Conservation (phyloP, 2,113 vertebrate genomes). For the Laticauda colubrina region DNA sequence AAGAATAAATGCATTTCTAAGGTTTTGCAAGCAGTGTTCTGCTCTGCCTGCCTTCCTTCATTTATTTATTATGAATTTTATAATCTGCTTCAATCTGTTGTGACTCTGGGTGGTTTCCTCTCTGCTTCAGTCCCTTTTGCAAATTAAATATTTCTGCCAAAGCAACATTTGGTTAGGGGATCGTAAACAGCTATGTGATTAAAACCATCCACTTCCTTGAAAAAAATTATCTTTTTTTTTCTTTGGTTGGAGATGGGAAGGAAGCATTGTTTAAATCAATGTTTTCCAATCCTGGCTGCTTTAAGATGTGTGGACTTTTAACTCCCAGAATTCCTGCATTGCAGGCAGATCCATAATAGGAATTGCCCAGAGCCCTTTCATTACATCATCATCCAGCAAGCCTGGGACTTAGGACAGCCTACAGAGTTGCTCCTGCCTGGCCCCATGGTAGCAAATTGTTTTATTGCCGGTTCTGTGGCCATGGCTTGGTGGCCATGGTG, state of each 20-base stretch:
- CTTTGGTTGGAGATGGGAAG: neutral
- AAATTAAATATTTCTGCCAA: neutral
- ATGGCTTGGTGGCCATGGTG: no score
- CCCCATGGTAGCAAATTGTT: no score
- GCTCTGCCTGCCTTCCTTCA: neutral
- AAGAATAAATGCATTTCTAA: neutral
- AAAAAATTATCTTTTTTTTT: neutral
- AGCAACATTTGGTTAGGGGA: neutral
- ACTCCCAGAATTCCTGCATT: neutral
- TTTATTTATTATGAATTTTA: neutral
- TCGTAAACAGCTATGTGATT: neutral
- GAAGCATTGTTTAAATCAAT: neutral
- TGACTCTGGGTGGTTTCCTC: neutral
- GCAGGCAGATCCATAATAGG: no score
- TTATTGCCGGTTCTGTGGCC: no score
- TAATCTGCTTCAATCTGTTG: neutral
- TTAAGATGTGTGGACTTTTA: neutral
- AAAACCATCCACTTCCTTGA: neutral
- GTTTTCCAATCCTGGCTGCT: neutral
- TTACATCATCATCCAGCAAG: no score
- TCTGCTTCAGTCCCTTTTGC: neutral
- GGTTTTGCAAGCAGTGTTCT: neutral
- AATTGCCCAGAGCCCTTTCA: no score
- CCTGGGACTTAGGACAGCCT: no score
- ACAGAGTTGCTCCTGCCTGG: no score